Conservation (phyloP, 1,140 invertebrate species). For the Galleria mellonella region DNA sequence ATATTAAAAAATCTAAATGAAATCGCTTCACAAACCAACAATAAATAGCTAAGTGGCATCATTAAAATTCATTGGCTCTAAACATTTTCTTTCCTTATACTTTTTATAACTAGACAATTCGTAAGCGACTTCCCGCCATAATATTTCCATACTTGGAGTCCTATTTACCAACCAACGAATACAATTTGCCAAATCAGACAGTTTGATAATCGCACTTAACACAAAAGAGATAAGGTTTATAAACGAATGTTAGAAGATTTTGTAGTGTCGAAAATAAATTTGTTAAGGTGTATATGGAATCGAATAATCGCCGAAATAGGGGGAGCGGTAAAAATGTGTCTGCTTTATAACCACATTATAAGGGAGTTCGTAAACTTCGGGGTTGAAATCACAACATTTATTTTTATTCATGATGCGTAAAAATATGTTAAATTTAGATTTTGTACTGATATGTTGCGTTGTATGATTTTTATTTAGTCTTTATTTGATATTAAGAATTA, state of each 20-base stretch:
- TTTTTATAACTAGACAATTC: constrained; percentile 63
- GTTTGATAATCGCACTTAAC: not conserved
- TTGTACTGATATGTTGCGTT: not conserved
- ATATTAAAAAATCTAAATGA: constrained; percentile 15
- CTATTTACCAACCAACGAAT: not conserved
- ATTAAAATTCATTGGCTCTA: constrained; percentile 62
- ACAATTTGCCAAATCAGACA: not conserved
- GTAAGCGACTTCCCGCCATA: constrained; percentile 64
- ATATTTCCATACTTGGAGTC: constrained; percentile 61
- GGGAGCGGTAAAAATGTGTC: constrained; percentile 41
- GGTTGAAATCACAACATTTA: constrained; percentile 28
- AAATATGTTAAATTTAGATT: constrained; percentile 3
- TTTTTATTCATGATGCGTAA: constrained; percentile 25
- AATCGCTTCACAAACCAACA: constrained; percentile 15
- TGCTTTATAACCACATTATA: constrained; percentile 46
- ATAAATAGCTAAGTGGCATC: constrained; percentile 11
- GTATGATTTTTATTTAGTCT: not conserved
- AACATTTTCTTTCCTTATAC: constrained; percentile 39
- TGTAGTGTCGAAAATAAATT: constrained; percentile 1
- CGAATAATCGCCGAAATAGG: constrained; percentile 40
- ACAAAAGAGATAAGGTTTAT: not conserved
- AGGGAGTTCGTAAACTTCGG: constrained; percentile 23
- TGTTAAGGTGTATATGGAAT: constrained; percentile 28
- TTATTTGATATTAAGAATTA: no score
- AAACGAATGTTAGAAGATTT: not conserved